phyloP scores from a whole-genome alignment of 2,888 invertebrate species.

The Magallana nippona region DNA sequence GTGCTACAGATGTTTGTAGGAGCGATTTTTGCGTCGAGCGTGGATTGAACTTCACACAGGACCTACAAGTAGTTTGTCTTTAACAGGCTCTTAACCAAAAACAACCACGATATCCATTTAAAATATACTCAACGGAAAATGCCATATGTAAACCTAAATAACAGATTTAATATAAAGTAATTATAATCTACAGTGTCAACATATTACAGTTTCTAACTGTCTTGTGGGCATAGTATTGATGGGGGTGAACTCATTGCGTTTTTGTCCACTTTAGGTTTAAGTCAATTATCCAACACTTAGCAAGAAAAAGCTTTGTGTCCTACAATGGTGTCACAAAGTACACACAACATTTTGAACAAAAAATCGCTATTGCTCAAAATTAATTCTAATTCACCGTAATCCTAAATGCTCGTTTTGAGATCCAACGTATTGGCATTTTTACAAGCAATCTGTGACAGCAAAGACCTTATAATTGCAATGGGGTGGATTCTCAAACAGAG shows the following conservation, averaged over 20 bases:
- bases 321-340: background rate
- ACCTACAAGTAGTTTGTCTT: constrained; percentile 15
- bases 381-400: background rate
- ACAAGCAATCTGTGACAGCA: background rate
- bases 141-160: constrained; percentile 21
- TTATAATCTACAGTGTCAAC: constrained; percentile 26
- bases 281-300: constrained; percentile 19
- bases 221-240: constrained; percentile 19
- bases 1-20: constrained; percentile 14
- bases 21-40: background rate
- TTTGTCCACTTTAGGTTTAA: constrained; percentile 24
- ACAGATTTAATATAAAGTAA: constrained; percentile 9
- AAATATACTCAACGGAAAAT: background rate
- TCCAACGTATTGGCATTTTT: background rate
- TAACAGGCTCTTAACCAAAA: constrained; percentile 11
- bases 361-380: background rate
- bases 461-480: background rate
- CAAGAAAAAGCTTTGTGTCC: background rate
- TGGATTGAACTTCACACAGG: constrained; percentile 3
- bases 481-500: background rate
- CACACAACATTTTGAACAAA: background rate
- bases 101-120: background rate
- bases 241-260: background rate
- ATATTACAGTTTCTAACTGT: constrained; percentile 29
- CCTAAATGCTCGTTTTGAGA: constrained; percentile 25